Evolutionary conservation across 2,797 vertebrate species (phyloP).

Genomic region (Clarias fuscus): DNA sequence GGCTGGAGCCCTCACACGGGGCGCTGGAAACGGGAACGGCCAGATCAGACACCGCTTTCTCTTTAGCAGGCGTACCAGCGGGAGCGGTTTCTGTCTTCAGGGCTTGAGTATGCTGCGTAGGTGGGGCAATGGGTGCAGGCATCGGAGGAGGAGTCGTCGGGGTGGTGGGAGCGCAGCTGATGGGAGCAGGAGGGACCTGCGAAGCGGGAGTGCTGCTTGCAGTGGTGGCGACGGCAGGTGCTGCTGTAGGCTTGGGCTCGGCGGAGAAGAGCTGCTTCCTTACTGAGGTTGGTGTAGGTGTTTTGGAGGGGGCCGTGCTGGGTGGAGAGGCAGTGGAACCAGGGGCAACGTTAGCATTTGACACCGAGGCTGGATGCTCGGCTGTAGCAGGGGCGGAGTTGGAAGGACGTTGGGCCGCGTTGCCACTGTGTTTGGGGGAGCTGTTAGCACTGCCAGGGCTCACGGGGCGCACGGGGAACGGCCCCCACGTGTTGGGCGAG

Average conservation of each 20-base stretch:
- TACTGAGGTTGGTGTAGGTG: conserved; percentile 88
- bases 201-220: conserved; percentile 64
- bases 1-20: conserved; percentile 72
- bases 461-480: conserved; percentile 96
- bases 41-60: conserved; percentile 76
- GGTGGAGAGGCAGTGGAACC: conserved; percentile 75
- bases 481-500: conserved; percentile 95
- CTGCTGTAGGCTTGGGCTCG: conserved; percentile 81
- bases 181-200: conserved; percentile 75
- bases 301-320: conserved; percentile 76
- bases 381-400: conserved; percentile 67
- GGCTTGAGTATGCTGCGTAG: conserved; percentile 72
- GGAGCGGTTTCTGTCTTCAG: conserved; percentile 81
- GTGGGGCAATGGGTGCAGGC: conserved; percentile 75
- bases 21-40: conserved; percentile 62
- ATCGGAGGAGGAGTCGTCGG: conserved; percentile 73
- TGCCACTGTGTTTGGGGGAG: conserved; percentile 93
- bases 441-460: conserved; percentile 93
- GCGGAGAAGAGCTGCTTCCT: conserved; percentile 92
- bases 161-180: conserved; percentile 73
- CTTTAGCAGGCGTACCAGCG: conserved; percentile 76
- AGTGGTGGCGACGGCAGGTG: conserved; percentile 71
- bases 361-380: conserved; percentile 74
- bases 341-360: conserved; percentile 69
- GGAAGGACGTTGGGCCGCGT: conserved; percentile 67